Evolutionary conservation across 2,888 invertebrate genomes (phyloP), one percentile per base, ranked within the genome.

Genomic region (Chorisops tibialis): DNA sequence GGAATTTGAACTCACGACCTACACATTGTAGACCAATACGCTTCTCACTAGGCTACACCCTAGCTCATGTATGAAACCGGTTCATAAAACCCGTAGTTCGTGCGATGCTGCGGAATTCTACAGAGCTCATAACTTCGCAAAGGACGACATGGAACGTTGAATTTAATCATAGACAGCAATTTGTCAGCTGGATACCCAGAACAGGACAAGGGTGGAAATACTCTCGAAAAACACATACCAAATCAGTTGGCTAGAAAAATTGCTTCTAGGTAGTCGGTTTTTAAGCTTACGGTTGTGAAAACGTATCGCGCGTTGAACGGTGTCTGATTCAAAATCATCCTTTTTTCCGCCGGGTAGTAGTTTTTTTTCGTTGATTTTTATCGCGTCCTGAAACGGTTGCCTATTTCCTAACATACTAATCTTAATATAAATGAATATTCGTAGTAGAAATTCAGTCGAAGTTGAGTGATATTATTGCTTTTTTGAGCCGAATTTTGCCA

Each of bases 261-360:
- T 38, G 48, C 59, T 59, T 35, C 52, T 43, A 58, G 60, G 58
- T 61, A 64, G 66, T 66, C 66, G 64, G 64, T 64, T 49, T 64
- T 52, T 61, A 64, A 64, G 62, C 64, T 66, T 66, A 66, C 64
- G 64, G 66, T 66, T 66, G 66, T 66, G 66, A 64, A 63, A 66
- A 66, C 64, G 61, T 59, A 35, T 61, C 45, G 47, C 19, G 47
- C 21, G 37, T 61, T 18, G 19, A 9, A 21, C 47, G 47, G 47
- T 47, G 47, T 47, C 47, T 47, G 47, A 12, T 21, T 19, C 9
- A 19, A 21, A 47, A 18, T 18, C 5, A 47, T 12, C 12, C n/a
- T 47, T 47, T 47, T 2, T 41, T 41, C 12, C 41, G 18, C 18
- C n/a, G n/a, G 18, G 18, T 16, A 5, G 6, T 41, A 14, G 41